Evolutionary conservation across 2,797 vertebrate species (phyloP).

Genomic region (Gadopsis bispinosus): DNA sequence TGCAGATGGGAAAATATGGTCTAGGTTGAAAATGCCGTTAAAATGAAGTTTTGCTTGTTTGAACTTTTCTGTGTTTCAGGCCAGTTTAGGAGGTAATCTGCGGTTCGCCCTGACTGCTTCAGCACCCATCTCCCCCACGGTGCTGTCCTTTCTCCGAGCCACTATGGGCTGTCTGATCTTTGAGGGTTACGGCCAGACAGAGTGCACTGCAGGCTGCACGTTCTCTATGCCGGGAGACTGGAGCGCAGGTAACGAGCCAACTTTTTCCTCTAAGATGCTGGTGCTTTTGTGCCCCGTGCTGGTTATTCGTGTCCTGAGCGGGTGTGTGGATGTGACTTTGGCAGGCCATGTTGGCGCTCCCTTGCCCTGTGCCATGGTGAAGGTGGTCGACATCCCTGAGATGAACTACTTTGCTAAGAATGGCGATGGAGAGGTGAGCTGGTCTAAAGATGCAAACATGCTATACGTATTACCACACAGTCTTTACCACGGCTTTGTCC

Average conservation of each 20-base stretch:
- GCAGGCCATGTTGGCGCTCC: constrained; percentile 87
- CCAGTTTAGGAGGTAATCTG: constrained; percentile 85
- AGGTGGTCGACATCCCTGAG: constrained; percentile 85
- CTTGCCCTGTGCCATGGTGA: constrained; percentile 85
- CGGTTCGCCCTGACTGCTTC: constrained; percentile 86
- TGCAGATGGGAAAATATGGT: constrained; percentile 67
- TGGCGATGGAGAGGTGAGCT: constrained; percentile 84
- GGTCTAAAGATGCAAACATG: background rate
- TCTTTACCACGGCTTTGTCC: constrained; percentile 1
- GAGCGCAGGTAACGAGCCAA: constrained; percentile 77
- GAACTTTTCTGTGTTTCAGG: constrained; percentile 63
- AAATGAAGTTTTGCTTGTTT: constrained; percentile 33
- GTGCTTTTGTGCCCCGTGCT: background rate
- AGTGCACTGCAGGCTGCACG: constrained; percentile 87
- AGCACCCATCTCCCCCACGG: constrained; percentile 85
- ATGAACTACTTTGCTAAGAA: constrained; percentile 86
- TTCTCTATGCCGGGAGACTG: constrained; percentile 88
- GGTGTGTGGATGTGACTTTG: constrained; percentile 18
- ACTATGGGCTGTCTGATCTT: constrained; percentile 87
- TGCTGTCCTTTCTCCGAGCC: constrained; percentile 87
- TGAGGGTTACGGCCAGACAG: constrained; percentile 88
- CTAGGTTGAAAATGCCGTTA: constrained; percentile 46
- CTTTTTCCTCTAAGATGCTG: background rate
- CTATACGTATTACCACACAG: background rate
- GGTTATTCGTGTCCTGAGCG: constrained; percentile 22